Base-by-base conservation (phyloP, 2,888 invertebrate species). In the Philopedon plagiatum region DNA sequence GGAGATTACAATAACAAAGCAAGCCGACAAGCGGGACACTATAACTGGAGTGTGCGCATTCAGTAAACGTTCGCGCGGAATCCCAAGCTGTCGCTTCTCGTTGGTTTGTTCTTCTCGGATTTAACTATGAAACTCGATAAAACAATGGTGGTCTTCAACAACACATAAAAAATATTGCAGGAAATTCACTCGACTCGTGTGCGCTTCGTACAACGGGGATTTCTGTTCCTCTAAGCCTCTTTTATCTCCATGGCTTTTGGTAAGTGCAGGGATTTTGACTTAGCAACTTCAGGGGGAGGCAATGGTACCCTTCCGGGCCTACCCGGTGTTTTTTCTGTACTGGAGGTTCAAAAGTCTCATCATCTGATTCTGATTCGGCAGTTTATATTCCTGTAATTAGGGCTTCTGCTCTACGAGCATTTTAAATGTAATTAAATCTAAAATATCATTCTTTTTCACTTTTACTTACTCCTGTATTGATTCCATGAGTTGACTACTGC, bases 161-260 rank as follows among this genome's bases (percentile, higher is more conserved):
- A 19, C 19, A 44, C 41, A 44, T 44, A 44, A 44, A 44, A 44
- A 44, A 44, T 44, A 44, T 44, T 44, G 19, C 41, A 18, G 1
- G 41, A 44, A 44, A 44, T 18, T 4, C 18, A 44, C 19, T 19
- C 18, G 18, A 44, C 19, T 44, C 19, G 15, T 18, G 18, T 18
- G 15, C 41, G 41, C 19, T 44, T 44, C 18, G 15, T 44, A 19
- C 41, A 15, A 9, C 41, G 18, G 19, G 41, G 41, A 19, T 44
- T 44, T 44, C 41, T 44, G 19, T 18, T 18, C 19, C 41, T 44
- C 19, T 44, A 18, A 5, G 41, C 41, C 18, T 44, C 41, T 8
- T 44, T 44, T 18, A 44, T 15, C 1, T 44, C 18, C 41, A 44
- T 44, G 15, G 41, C 41, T 44, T 44, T 44, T 15, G 19, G 41